Base-by-base conservation (phyloP, 2,888 invertebrate species). In the Hoplodrina ambigua region DNA sequence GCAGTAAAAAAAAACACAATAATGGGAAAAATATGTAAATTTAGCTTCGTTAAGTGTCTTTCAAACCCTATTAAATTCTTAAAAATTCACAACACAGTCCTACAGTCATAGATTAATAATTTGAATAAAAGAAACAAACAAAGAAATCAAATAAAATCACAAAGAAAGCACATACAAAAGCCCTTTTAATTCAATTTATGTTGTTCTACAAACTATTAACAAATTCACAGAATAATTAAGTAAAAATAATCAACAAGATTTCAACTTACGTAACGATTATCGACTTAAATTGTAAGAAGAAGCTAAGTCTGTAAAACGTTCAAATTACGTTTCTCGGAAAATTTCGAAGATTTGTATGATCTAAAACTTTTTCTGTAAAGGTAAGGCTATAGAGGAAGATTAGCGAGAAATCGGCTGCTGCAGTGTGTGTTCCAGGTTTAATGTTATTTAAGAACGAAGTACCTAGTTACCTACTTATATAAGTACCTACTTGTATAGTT, bases 271-370 rank as follows among this genome's bases (percentile, higher is more conserved):
- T 41, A 54, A 49, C 11, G 15, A 72, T 55, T 65, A 73, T 17
- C 19, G 44, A 65, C 55, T 55, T 63, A 55, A 63, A 30, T 53
- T 25, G 49, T 55, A 20, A 41, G 52, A 33, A 41, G 52, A 49
- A 56, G 44, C 19, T 52, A 8, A 57, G 52, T 30, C n/a, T 41
- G n/a, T 41, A 19, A 67, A 61, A 67, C 41, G 60, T 73, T 66
- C 6, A 25, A 55, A 50, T 65, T 44, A 65, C 44, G 50, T 37
- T 60, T 46, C 56, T 60, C 11, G 8, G 25, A 74, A 52, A 60
- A 60, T 73, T 72, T 54, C 2, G 17, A 17, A 52, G 37, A 74
- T 66, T 73, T 52, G 59, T 74, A 41, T 56, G 74, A 59, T 65
- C 20, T 52, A 11, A 59, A 67, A 73, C 8, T 74, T 74, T 49